phyloP scores from a whole-genome alignment of 2,888 invertebrate species.

The Odontomyia ornata region DNA sequence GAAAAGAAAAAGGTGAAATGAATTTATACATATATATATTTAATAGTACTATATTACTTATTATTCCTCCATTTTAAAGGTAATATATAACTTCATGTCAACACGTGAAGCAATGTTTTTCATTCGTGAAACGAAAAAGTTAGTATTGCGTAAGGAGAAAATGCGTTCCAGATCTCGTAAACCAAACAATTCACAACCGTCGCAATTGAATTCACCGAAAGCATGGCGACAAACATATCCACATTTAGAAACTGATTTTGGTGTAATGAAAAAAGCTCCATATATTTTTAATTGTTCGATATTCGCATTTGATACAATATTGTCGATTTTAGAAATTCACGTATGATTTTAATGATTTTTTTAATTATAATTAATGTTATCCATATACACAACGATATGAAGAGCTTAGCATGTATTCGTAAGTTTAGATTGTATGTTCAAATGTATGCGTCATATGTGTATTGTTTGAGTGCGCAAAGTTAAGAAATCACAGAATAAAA shows the following conservation, averaged over 20 bases:
- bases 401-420: not conserved
- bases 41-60: not conserved
- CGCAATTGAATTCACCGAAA: not conserved
- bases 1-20: conserved; percentile 59
- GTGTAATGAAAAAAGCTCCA: conserved; percentile 59
- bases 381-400: too few relatives aligned
- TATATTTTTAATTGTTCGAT: conserved; percentile 63
- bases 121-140: conserved; percentile 62
- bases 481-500: not conserved
- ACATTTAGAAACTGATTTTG: conserved; percentile 62
- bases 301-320: conserved; percentile 62
- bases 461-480: not conserved
- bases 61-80: conserved; percentile 53
- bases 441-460: conserved; percentile 8
- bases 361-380: conserved; percentile 22
- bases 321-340: conserved; percentile 59
- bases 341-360: conserved; percentile 18
- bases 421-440: conserved; percentile 1
- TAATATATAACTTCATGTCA: conserved; percentile 62
- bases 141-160: conserved; percentile 63
- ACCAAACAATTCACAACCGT: conserved; percentile 44
- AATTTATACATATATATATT: too few relatives aligned
- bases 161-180: conserved; percentile 63
- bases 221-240: conserved; percentile 53
- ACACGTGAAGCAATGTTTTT: conserved; percentile 62